Evolutionary conservation across 2,113 vertebrate species (phyloP).

Genomic region (Thunnus thynnus): DNA sequence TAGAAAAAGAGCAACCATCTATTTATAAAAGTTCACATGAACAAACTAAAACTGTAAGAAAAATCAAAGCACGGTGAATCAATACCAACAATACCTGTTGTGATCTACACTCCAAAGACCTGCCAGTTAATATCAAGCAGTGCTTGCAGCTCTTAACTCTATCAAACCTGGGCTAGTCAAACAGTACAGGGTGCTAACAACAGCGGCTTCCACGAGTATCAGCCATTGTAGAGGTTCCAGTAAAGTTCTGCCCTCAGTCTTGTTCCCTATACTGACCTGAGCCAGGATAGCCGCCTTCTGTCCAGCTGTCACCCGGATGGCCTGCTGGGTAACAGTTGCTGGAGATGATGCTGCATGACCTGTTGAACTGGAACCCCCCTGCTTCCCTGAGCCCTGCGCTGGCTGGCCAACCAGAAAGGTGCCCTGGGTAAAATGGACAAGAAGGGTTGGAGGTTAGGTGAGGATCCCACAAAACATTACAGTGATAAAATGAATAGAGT

Average conservation of each 20-base stretch:
- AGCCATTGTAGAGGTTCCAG: not conserved
- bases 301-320: constrained; percentile 94
- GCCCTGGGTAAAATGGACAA: constrained; percentile 83
- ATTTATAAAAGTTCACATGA: not conserved
- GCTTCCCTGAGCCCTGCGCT: constrained; percentile 91
- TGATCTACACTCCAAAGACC: not conserved
- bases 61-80: not conserved
- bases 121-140: not conserved
- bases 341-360: constrained; percentile 87
- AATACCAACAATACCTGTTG: not conserved
- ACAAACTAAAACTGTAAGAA: not conserved
- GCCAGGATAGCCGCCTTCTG: constrained; percentile 95
- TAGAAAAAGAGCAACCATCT: not conserved
- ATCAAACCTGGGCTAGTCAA: not conserved
- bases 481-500: not conserved
- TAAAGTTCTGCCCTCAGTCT: not conserved
- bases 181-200: not conserved
- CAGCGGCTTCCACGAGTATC: not conserved
- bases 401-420: constrained; percentile 98
- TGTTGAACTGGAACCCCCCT: constrained; percentile 85
- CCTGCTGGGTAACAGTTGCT: constrained; percentile 88
- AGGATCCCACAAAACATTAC: not conserved
- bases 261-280: constrained; percentile 85
- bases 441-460: not conserved
- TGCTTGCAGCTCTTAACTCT: not conserved